Evolutionary conservation across 2,113 vertebrate genomes (phyloP), one percentile per base, ranked within the genome.

Genomic region (Rhinoderma darwinii): DNA sequence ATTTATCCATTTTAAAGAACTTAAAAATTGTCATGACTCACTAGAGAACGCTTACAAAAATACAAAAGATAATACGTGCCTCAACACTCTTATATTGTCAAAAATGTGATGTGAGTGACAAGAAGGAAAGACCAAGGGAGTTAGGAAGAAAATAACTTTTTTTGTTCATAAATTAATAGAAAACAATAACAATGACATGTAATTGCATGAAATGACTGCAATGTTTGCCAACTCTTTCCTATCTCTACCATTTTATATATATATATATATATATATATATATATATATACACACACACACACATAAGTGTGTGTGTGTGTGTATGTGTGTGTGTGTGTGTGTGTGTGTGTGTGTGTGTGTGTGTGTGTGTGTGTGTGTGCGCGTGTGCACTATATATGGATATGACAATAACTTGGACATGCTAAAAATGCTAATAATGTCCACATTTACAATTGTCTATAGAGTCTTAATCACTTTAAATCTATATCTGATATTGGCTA

Each of bases 161-260:
- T 63, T 63, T 63, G 59, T 63, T 63, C n/a, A 30, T 59, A 63
- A 63, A 70, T 20, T 37, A 37, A 70, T 70, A 70, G 32, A 37
- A 35, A 70, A 37, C 30, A 37, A 15, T 35, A 70, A 70, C 66
- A 70, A 70, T 37, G 66, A 22, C 59, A 30, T 63, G 59, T 30
- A 63, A 63, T 63, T 63, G 59, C 59, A 63, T 63, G 27, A 63
- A 70, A 70, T 70, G 66, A 37, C 32, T 70, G 66, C 32, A 70
- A 37, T 70, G 66, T 70, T 70, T 70, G 66, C 66, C 30, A 70
- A 70, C 66, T 37, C 4, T 70, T 70, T 37, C 66, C 32, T 70
- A 70, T 18, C 30, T 35, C 37, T 32, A 70, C 37, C 32, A 70
- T 70, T 70, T 37, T 20, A 70, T 70, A 37, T 35, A 17, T 70